Base-by-base conservation (phyloP, 2,113 vertebrate genomes). In the Ochotona curzoniae region DNA sequence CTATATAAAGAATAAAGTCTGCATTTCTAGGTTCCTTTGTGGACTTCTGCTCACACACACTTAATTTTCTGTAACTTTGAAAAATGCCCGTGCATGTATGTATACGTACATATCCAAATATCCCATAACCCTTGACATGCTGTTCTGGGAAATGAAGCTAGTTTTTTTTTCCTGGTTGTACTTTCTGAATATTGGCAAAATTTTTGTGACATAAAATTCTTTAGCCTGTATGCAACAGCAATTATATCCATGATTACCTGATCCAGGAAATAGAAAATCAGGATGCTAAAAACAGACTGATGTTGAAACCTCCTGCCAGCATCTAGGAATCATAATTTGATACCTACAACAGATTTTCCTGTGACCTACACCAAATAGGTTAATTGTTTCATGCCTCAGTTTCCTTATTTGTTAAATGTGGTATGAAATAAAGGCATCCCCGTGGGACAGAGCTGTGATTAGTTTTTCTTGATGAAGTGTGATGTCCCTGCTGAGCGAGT, bases 341-440 rank as follows among this genome's bases (percentile, higher is more conserved):
- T 84, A 88, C 60, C 15, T 51, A 25, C 26, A 38, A 69, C 11
- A 76, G 21, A 83, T 79, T 87, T 32, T 87, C 12, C 63, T 47
- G 2, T 93, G 86, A 92, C 73, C 91, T 71, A 61, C 7, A 28
- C 21, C 51, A 89, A 28, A 38, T 54, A 90, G 63, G 25, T 76
- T 87, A 87, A 74, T 69, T 35, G 10, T 51, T 90, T 86, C 54
- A 69, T 89, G 66, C 71, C 82, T 94, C 86, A 78, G 86, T 96
- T 96, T 93, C 47, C 66, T 88, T 93, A 92, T 76, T 80, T 78
- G 57, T 91, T 89, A 93, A 96, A 81, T 83, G 70, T 71, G 64
- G 69, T 71, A 67, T 93, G 79, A 78, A 88, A 93, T 89, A 70
- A 85, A 90, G 47, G 47, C 67, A 23, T 28, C 71, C 66, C 63